phyloP scores from a whole-genome alignment of 2,888 invertebrate species.

The Physocephala rufipes region DNA sequence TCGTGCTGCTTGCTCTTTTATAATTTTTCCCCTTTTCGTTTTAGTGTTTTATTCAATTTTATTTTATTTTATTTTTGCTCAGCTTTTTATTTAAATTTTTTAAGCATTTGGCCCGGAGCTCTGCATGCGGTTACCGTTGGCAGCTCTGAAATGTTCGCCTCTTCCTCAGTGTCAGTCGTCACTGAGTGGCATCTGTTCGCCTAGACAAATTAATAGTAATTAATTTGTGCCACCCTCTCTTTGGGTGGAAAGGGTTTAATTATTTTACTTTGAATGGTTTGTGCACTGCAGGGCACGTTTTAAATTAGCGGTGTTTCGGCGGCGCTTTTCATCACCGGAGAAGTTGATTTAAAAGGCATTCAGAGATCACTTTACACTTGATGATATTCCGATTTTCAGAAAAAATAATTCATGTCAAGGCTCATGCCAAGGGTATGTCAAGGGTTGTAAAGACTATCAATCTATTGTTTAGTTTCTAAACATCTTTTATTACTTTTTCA shows the following conservation, averaged over 20 bases:
- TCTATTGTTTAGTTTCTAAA: too few relatives aligned
- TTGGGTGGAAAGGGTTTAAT: constrained; percentile 17
- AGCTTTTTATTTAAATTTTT: constrained; percentile 10
- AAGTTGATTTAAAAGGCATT: too few relatives aligned
- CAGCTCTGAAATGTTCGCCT: background rate
- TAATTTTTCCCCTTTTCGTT: background rate
- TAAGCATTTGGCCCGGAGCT: background rate
- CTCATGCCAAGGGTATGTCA: too few relatives aligned
- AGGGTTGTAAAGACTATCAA: too few relatives aligned
- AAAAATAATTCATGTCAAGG: too few relatives aligned
- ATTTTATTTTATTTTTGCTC: background rate
- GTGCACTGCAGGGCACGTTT: background rate
- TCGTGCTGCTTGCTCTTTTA: constrained; percentile 17
- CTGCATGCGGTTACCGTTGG: constrained; percentile 4
- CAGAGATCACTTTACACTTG: too few relatives aligned
- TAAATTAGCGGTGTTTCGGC: background rate
- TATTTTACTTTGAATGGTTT: constrained; percentile 8
- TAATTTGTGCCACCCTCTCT: constrained; percentile 26
- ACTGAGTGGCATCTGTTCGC: constrained; percentile 46
- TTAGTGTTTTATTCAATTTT: background rate
- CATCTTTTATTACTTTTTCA: too few relatives aligned
- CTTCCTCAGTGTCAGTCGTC: constrained; percentile 14
- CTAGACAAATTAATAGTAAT: constrained; percentile 46
- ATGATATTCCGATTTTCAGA: too few relatives aligned
- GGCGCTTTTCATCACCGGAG: too few relatives aligned